Evolutionary conservation across 2,797 vertebrate species (phyloP).

Genomic region (Nannoperca australis): DNA sequence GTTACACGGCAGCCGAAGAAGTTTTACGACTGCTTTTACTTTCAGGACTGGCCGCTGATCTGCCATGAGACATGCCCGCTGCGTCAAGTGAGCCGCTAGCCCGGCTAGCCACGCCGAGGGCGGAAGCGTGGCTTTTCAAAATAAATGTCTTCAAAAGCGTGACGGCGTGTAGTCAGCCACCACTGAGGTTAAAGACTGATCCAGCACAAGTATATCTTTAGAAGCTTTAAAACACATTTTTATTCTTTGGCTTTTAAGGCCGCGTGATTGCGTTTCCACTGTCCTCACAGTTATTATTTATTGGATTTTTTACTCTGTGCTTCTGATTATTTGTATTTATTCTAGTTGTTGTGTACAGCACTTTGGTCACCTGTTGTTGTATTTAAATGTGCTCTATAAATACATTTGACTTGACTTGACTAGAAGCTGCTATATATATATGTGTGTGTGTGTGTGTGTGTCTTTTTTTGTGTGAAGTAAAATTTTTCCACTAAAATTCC

Average conservation of each 20-base stretch:
- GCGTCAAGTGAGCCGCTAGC: conserved; percentile 49
- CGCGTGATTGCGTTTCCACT: too few species aligned
- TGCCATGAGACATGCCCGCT: conserved; percentile 80
- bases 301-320: too few species aligned
- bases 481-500: too few species aligned
- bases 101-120: neutral
- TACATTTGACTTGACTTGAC: too few species aligned
- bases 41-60: conserved; percentile 52
- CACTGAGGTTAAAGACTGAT: neutral
- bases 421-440: too few species aligned
- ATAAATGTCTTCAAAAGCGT: conserved; percentile 51
- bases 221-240: neutral
- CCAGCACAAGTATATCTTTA: neutral
- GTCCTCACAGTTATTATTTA: too few species aligned
- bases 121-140: conserved; percentile 57
- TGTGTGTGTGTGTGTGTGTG: conserved; percentile 12
- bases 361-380: too few species aligned
- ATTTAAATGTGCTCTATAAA: too few species aligned
- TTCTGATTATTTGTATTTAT: too few species aligned
- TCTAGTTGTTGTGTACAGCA: too few species aligned
- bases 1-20: neutral
- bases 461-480: neutral
- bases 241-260: too few species aligned
- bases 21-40: conserved; percentile 40
- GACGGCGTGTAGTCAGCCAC: neutral